Evolutionary conservation across 2,797 vertebrate genomes (phyloP).

Genomic region (Melanotaenia parkinsoni): DNA sequence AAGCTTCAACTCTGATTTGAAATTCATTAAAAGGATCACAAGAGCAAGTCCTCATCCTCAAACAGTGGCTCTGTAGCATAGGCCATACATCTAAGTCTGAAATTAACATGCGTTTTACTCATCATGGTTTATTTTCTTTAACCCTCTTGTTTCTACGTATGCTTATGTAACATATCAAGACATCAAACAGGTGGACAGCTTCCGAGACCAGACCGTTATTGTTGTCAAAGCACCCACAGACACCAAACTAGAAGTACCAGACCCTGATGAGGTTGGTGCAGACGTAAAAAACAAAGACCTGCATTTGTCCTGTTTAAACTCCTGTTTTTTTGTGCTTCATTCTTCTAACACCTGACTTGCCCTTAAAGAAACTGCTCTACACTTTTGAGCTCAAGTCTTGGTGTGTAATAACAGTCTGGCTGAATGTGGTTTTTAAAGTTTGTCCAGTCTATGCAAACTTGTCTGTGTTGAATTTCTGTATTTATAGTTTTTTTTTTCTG

Average conservation of each 20-base stretch:
- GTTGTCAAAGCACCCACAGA: slow-evolving; percentile 96
- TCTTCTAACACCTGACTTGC: not conserved
- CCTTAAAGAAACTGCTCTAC: not conserved
- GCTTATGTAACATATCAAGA: slow-evolving; percentile 97
- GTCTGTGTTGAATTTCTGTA: too few relatives aligned
- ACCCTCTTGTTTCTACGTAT: slow-evolving; percentile 80
- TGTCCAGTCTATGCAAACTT: too few relatives aligned
- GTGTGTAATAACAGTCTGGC: not conserved
- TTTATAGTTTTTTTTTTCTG: too few relatives aligned
- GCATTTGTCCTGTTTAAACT: not conserved
- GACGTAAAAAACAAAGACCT: not conserved
- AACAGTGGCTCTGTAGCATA: not conserved
- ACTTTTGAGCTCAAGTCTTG: too few relatives aligned
- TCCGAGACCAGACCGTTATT: slow-evolving; percentile 96
- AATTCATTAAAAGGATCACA: not conserved
- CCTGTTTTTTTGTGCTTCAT: not conserved
- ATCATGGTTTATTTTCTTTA: slow-evolving; percentile 64
- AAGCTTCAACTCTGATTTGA: too few relatives aligned
- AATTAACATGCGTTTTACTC: not conserved
- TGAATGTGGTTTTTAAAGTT: too few relatives aligned
- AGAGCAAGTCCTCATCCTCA: not conserved
- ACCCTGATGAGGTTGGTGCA: slow-evolving; percentile 90
- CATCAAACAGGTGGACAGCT: slow-evolving; percentile 90
- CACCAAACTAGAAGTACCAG: slow-evolving; percentile 97
- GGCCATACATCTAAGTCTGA: not conserved